phyloP scores from a whole-genome alignment of 2,113 vertebrate species.

The Prionailurus viverrinus region DNA sequence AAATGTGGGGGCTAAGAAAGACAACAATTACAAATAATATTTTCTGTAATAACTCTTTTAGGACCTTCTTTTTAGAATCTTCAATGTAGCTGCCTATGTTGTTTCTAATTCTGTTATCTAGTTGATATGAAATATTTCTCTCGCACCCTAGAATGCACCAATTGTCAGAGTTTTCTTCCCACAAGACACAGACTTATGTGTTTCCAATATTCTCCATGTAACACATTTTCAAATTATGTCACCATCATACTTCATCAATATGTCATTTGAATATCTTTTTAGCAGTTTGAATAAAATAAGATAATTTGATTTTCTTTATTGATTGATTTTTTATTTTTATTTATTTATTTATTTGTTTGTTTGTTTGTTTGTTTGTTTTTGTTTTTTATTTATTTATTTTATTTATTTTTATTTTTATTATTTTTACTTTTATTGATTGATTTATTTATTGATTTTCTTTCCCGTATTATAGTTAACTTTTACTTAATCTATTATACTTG shows the following conservation, averaged over 20 bases:
- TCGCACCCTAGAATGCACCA: not conserved
- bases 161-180: not conserved
- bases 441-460: not conserved
- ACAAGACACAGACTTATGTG: not conserved
- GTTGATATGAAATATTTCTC: not conserved
- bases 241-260: not conserved
- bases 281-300: not conserved
- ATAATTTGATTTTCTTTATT: not conserved
- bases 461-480: not conserved
- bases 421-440: no score
- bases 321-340: no score
- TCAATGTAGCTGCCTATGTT: not conserved
- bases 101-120: not conserved
- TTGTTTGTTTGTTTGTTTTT: no score
- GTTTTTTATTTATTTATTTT: no score
- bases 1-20: not conserved
- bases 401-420: no score
- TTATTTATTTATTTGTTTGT: no score
- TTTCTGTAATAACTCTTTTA: not conserved
- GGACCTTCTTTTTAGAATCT: not conserved
- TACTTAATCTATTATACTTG: not conserved
- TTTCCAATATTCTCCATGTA: not conserved
- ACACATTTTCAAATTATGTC: not conserved
- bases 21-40: not conserved
- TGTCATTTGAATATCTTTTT: not conserved